A percentile compares a stretch with the other conserved stretches of the same genome.
These are phyloP conservation scores for Cylloceria caligata DNA, from an alignment of 2,888 invertebrate genomes.

Conservation along the genomic window DNA sequence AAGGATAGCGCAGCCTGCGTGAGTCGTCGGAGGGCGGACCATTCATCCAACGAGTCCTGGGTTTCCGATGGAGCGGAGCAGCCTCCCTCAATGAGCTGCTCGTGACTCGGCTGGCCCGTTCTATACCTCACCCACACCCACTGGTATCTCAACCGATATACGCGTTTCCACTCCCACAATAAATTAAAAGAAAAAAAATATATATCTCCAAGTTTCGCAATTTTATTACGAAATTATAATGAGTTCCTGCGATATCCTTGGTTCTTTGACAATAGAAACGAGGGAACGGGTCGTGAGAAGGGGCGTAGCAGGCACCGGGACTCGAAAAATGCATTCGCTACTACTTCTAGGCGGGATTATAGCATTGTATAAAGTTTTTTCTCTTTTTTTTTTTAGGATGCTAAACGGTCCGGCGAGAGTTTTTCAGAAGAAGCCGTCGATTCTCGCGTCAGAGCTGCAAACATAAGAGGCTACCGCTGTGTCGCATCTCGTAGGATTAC, in stretches of 20 bases:
- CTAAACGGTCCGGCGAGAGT: conserved; percentile 39
- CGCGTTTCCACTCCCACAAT: not conserved
- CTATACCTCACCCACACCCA: conserved; percentile 29
- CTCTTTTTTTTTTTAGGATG: conserved; percentile 31
- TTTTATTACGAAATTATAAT: conserved; percentile 60
- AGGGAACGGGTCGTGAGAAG: conserved; percentile 9
- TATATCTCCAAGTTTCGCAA: conserved; percentile 48
- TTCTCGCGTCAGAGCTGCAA: conserved; percentile 49
- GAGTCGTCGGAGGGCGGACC: conserved; percentile 28
- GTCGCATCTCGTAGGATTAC: conserved; percentile 68
- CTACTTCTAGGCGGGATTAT: conserved; percentile 64
- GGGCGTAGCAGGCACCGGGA: not conserved
- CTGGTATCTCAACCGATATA: not conserved
- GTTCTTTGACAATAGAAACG: conserved; percentile 37
- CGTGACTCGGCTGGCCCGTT: conserved; percentile 40
- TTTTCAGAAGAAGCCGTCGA: conserved; percentile 31
- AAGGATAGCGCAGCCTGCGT: conserved; percentile 3
- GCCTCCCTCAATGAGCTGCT: conserved; percentile 32
- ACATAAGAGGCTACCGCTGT: not conserved
- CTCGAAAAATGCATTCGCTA: conserved; percentile 56
- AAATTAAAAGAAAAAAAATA: not conserved
- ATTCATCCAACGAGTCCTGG: conserved; percentile 25
- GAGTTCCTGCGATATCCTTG: conserved; percentile 6
- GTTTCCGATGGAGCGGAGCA: not conserved
- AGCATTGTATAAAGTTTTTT: conserved; percentile 32